Percentiles rank a stretch among this genome's conserved stretches.
These are phyloP conservation scores for Ctenopoma multispine DNA, from an alignment of 2,797 vertebrate species.

Conservation along the genomic window DNA sequence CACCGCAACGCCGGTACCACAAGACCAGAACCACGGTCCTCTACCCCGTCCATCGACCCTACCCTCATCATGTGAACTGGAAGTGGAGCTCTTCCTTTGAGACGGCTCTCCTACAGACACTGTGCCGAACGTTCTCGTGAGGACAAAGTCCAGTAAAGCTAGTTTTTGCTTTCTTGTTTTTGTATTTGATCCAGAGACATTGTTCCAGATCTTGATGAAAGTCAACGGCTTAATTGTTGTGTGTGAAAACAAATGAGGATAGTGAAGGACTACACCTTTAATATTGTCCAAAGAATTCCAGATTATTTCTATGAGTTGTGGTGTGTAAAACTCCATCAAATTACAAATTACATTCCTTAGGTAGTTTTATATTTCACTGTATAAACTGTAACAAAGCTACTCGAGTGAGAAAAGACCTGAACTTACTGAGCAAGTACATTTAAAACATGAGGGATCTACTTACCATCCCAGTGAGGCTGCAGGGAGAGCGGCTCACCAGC, in stretches of 20 bases:
- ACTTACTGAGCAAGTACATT: constrained; percentile 7
- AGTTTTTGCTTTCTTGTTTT: neutral
- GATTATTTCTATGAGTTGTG: neutral
- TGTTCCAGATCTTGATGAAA: neutral
- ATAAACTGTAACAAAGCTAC: accelerated
- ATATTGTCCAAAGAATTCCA: neutral
- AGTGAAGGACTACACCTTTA: neutral
- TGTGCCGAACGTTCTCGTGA: constrained; percentile 79
- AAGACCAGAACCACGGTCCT: constrained; percentile 23
- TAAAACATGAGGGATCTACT: constrained; percentile 80
- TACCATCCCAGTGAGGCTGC: constrained; percentile 52
- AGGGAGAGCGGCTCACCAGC: constrained; percentile 66
- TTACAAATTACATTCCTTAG: neutral
- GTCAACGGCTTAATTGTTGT: neutral
- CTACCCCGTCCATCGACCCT: neutral
- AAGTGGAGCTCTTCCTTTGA: constrained; percentile 74
- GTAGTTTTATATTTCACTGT: neutral
- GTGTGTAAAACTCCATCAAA: neutral
- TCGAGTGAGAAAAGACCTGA: neutral
- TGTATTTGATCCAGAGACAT: neutral
- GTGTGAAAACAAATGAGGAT: no score
- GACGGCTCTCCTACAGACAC: constrained; percentile 64
- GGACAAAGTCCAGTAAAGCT: neutral
- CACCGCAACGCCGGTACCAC: constrained; percentile 24
- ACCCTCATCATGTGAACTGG: constrained; percentile 77